Conservation (phyloP, 1,140 invertebrate species). For the Drosophila grimshawi region DNA sequence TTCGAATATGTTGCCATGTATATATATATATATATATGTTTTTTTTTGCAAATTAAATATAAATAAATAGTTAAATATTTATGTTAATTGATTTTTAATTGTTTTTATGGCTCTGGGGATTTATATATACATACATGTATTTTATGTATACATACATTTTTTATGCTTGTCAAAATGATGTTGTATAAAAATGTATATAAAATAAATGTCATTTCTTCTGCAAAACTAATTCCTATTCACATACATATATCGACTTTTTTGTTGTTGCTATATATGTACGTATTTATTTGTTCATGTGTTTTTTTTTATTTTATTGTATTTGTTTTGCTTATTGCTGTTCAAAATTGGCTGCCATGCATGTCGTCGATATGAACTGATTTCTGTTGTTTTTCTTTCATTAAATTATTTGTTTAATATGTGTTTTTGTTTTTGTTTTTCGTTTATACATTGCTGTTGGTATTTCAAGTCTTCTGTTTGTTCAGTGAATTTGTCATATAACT, state of each 20-base stretch:
- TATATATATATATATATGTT: neutral
- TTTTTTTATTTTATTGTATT: slow-evolving; percentile 19
- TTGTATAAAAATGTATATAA: slow-evolving; percentile 78
- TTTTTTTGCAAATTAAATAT: slow-evolving; percentile 18
- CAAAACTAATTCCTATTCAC: slow-evolving; percentile 54
- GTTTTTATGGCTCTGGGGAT: slow-evolving; percentile 15
- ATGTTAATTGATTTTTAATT: slow-evolving; percentile 8
- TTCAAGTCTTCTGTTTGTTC: slow-evolving; percentile 75
- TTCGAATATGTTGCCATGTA: slow-evolving; percentile 13
- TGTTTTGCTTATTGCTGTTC: slow-evolving; percentile 52
- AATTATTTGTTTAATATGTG: slow-evolving; percentile 26
- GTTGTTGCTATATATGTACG: slow-evolving; percentile 24
- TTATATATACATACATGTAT: slow-evolving; percentile 6
- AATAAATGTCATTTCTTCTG: slow-evolving; percentile 63
- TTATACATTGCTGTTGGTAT: slow-evolving; percentile 66
- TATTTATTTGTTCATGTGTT: slow-evolving; percentile 24
- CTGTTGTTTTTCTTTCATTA: slow-evolving; percentile 9
- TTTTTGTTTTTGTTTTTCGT: slow-evolving; percentile 34
- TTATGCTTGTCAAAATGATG: slow-evolving; percentile 57
- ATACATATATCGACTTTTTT: slow-evolving; percentile 10
- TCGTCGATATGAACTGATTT: slow-evolving; percentile 61
- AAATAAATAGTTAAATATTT: slow-evolving; percentile 3
- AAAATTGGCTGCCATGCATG: slow-evolving; percentile 53
- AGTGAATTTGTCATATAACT: slow-evolving; percentile 46
- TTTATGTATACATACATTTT: slow-evolving; percentile 5